A percentile compares a stretch with the other conserved stretches of the same genome.
Evolutionary conservation across 2,113 vertebrate species (phyloP).

Genomic region (Pelobates fuscus): DNA sequence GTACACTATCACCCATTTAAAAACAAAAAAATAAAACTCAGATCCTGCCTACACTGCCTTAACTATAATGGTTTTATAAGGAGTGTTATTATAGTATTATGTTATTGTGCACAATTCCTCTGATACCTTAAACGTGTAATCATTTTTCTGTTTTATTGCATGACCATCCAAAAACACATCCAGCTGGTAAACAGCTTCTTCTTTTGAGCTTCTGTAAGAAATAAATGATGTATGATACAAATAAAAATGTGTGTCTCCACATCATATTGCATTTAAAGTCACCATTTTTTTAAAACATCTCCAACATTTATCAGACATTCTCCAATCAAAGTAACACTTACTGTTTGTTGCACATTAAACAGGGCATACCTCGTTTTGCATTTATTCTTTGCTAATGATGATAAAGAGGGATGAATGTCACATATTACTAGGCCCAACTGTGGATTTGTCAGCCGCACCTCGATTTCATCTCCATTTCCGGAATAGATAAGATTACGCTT

Average conservation of each 20-base stretch:
- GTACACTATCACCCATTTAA: too few relatives aligned
- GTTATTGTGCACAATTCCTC: too few relatives aligned
- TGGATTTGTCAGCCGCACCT: constrained; percentile 55
- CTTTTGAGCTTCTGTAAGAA: constrained; percentile 47
- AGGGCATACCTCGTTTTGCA: constrained; percentile 63
- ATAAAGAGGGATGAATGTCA: constrained; percentile 51
- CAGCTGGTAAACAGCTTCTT: constrained; percentile 53
- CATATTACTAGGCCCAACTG: constrained; percentile 52
- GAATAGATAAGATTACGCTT: neutral
- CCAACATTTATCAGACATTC: neutral
- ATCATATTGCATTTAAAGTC: neutral
- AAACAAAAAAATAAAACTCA: too few relatives aligned
- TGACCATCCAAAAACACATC: constrained; percentile 52
- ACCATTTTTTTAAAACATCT: neutral
- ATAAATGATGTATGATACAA: neutral
- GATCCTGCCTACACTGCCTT: too few relatives aligned
- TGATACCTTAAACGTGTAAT: neutral
- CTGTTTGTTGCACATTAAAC: too few relatives aligned
- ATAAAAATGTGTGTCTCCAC: neutral
- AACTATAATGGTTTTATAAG: too few relatives aligned
- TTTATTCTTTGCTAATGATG: constrained; percentile 29
- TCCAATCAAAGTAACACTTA: too few relatives aligned
- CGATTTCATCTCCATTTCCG: constrained; percentile 25
- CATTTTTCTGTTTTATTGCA: constrained; percentile 43
- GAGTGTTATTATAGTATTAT: too few relatives aligned